A percentile compares a stretch with the other conserved stretches of the same genome.
phyloP scores from a whole-genome alignment of 2,888 invertebrate genomes.

The Ischnus inquisitorius region DNA sequence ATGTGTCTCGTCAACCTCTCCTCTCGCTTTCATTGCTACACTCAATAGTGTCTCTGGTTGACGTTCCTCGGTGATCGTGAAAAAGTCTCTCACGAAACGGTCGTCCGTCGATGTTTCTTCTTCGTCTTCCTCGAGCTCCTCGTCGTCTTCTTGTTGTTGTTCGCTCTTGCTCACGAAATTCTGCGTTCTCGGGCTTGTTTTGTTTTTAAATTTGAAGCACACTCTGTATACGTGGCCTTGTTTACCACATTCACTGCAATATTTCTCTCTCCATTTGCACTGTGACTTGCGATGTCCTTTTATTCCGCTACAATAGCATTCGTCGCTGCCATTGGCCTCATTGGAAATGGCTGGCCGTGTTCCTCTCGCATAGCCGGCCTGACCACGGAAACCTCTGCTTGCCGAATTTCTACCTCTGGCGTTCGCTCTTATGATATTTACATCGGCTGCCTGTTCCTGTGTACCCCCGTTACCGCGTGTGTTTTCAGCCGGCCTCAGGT shows the following conservation, averaged over 20 bases:
- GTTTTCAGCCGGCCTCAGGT: not conserved
- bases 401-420: no score
- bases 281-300: not conserved
- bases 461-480: not conserved
- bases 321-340: not conserved
- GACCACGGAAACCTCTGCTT: no score
- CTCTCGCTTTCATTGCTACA: not conserved
- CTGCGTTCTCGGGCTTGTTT: not conserved
- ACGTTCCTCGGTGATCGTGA: not conserved
- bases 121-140: not conserved
- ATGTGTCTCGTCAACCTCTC: not conserved
- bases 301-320: slow-evolving; percentile 15
- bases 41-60: not conserved
- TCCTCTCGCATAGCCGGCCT: no score
- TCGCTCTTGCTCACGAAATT: slow-evolving; percentile 8
- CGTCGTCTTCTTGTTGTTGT: not conserved
- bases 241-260: slow-evolving; percentile 45
- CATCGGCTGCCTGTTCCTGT: not conserved
- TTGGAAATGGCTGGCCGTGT: no score
- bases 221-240: slow-evolving; percentile 37
- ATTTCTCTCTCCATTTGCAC: slow-evolving; percentile 28
- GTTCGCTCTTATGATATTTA: not conserved
- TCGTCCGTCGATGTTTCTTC: not conserved
- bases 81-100: not conserved
- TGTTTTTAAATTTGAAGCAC: not conserved